Percentiles rank a stretch among this genome's conserved stretches.
Conservation (phyloP, 1,140 invertebrate species). For the Drosophila serrata region DNA sequence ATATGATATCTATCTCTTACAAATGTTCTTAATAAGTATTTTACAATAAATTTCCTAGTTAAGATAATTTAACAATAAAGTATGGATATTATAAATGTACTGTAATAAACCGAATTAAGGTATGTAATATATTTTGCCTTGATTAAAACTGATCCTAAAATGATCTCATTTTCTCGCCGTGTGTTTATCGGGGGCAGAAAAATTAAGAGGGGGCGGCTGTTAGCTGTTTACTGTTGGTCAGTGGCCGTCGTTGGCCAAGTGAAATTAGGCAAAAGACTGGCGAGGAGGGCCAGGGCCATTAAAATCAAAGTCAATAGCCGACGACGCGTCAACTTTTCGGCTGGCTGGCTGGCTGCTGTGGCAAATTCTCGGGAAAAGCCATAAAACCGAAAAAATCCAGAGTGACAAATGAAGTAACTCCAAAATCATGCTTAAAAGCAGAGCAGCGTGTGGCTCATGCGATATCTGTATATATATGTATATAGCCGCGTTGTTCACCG, state of each 20-base stretch:
- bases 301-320: conserved; percentile 82
- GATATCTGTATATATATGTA: conserved; percentile 25
- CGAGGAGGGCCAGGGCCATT: conserved; percentile 59
- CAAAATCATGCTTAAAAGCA: conserved; percentile 71
- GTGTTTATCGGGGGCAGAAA: conserved; percentile 28
- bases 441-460: conserved; percentile 61
- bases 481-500: conserved; percentile 41
- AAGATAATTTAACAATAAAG: neutral
- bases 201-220: conserved; percentile 47
- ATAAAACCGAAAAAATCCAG: conserved; percentile 67
- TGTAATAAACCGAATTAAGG: neutral
- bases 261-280: conserved; percentile 72
- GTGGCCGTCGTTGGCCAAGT: conserved; percentile 49
- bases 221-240: conserved; percentile 46
- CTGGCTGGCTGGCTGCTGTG: conserved; percentile 66
- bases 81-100: neutral
- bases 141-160: neutral
- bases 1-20: neutral
- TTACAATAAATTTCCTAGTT: neutral
- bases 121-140: neutral
- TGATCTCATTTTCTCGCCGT: conserved; percentile 11
- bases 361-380: conserved; percentile 78
- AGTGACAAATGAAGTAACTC: conserved; percentile 83
- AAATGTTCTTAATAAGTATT: neutral
- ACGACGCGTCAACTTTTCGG: conserved; percentile 45